Base-by-base conservation (phyloP, 2,888 invertebrate genomes). In the Drosophila koepferae region DNA sequence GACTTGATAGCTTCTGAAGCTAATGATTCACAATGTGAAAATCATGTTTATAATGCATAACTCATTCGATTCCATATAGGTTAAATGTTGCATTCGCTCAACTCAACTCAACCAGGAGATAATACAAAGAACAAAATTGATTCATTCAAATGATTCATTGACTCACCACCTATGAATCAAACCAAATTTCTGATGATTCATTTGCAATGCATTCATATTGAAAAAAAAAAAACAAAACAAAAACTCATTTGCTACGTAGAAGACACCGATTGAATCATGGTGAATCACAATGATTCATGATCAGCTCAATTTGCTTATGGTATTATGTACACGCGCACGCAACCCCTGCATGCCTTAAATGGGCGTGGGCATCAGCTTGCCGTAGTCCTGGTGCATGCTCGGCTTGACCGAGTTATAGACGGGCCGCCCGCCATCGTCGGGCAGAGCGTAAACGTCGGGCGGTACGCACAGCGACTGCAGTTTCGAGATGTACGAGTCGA, bases 401-500 rank as follows among this genome's bases (percentile, higher is more conserved):
- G 97, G 97, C 94, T 97, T 97, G 69, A 98, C 97, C 44, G 97
- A 96, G 92, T 97, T 97, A 93, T 98, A 98, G 74, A 98, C 95
- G 36, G 97, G 97, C 72, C 97, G 95, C 92, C 97, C 96, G 83
- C 97, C 96, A 89, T 97, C 97, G 54, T 92, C 91, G 91, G 96
- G 96, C 93, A 97, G 96, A 61, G 96, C 96, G 89, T 97, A 97
- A 60, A 96, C 96, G 89, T 97, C 97, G 40, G 93, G 91, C 28
- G 97, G 96, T 6, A 96, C 96, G 94, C 98, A 98, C 64, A 98
- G 95, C 44, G 97, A 97, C 92, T 98, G 98, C 82, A 98, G 94
- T 92, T 98, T 98, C 82, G 96, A 97, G 90, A 98, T 95, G 94
- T 98, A 98, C 81, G 97, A 97, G 94, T 98, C 98, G 93, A 98